Conservation (phyloP, 2,888 invertebrate species). For the Serrognathus titanus region DNA sequence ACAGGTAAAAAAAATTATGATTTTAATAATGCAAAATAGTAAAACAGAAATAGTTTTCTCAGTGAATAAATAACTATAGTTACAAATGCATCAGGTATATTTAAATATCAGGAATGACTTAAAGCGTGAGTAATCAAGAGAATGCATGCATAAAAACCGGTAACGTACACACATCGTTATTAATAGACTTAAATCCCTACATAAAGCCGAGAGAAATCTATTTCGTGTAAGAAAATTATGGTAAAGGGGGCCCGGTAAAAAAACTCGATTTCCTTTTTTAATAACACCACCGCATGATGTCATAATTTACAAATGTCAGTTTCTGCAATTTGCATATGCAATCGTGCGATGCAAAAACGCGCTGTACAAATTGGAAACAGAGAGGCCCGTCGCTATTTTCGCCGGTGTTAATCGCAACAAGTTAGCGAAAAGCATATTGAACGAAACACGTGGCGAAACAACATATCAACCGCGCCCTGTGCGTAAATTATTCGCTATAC, state of each 20-base stretch:
- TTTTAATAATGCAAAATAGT: no score
- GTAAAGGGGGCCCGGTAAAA: no score
- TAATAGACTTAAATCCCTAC: neutral
- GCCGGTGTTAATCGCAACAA: no score
- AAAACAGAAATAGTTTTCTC: no score
- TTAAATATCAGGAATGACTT: no score
- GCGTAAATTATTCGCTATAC: neutral
- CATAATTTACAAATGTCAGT: conserved; percentile 15
- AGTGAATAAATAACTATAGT: no score
- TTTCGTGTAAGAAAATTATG: no score
- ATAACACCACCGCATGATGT: conserved; percentile 2
- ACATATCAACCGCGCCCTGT: conserved; percentile 25
- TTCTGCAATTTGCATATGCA: conserved; percentile 10
- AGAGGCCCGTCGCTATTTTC: no score
- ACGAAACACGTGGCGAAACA: conserved; percentile 26
- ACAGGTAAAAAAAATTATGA: no score
- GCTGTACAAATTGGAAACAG: no score
- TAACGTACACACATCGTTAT: neutral
- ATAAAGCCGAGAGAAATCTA: no score
- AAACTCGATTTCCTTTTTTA: no score
- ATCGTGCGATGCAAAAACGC: neutral
- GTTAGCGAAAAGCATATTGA: conserved; percentile 7
- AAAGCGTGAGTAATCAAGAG: neutral
- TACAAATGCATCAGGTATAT: neutral
- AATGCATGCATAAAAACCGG: neutral